Evolutionary conservation across 1,140 invertebrate species (phyloP), one percentile per base, ranked within the genome.

Genomic region (Eufriesea mexicana): DNA sequence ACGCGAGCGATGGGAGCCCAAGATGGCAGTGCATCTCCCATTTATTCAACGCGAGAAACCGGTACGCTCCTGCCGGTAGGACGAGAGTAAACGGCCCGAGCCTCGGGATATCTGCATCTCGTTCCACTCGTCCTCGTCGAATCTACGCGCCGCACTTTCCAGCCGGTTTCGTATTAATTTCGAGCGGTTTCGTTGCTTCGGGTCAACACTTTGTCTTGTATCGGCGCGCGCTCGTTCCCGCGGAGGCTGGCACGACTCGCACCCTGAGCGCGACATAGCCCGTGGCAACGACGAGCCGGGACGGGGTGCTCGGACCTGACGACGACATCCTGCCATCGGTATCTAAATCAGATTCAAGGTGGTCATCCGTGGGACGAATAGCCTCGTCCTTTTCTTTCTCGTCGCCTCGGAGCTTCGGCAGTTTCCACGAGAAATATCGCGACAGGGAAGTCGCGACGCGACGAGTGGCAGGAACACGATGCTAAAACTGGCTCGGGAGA

Each of bases 121-220:
- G 62, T 84, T 79, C 71, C 64, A 72, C n/a, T 67, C 64, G 64
- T 45, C 20, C 20, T 59, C 45, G 62, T 47, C 28, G 80, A 84
- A 61, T 82, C 1, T 20, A 25, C 81, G 66, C 45, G 12, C 77
- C 83, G 28, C 86, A 61, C 88, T 89, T 89, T 89, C 84, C 88
- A 91, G 90, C 87, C 89, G 83, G 88, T 85, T 83, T 82, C 84
- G 77, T 91, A 92, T 92, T 92, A 92, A 92, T 91, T 90, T 90
- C 78, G 84, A 85, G 83, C 87, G 84, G 83, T 84, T 83, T 78
- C 85, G 88, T 83, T 57, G 75, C 83, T 87, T 20, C 64, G 59
- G 72, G 71, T 83, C 55, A 61, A 10, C 84, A 79, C 74, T 89
- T 86, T 82, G 86, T 89, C 87, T 86, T 87, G n/a, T 57, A 87